Conservation (phyloP, 1,140 invertebrate species). For the Dendroctonus ponderosae region DNA sequence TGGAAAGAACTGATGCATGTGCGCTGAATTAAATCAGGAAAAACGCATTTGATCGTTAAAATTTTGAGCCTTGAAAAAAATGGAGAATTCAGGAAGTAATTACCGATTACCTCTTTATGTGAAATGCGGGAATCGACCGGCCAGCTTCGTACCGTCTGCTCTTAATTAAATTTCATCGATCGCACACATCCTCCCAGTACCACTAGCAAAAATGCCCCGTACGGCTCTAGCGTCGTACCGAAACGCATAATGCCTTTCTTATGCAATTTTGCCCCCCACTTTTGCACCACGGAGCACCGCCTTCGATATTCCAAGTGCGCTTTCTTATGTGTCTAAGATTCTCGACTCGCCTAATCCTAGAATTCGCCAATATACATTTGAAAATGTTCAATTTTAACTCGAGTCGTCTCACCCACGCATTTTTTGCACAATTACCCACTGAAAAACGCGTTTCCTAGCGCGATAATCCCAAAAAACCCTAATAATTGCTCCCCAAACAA, state of each 20-base stretch:
- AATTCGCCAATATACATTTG: slow-evolving; percentile 34
- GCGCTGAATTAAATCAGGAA: neutral
- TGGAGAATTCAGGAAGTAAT: slow-evolving; percentile 3
- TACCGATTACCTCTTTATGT: neutral
- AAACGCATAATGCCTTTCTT: slow-evolving; percentile 36
- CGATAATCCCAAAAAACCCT: neutral
- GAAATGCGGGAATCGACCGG: slow-evolving; percentile 8
- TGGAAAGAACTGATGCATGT: no score
- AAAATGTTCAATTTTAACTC: slow-evolving; percentile 36
- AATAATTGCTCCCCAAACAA: neutral
- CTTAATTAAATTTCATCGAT: slow-evolving; percentile 23
- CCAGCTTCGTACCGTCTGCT: slow-evolving; percentile 10
- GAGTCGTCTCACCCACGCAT: slow-evolving; percentile 22
- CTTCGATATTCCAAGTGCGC: slow-evolving; percentile 31
- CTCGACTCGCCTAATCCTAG: slow-evolving; percentile 26
- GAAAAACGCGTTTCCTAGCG: slow-evolving; percentile 9
- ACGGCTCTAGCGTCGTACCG: slow-evolving; percentile 30
- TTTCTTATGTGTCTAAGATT: slow-evolving; percentile 33
- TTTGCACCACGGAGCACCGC: slow-evolving; percentile 13
- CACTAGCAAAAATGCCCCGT: slow-evolving; percentile 13
- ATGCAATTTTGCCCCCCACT: slow-evolving; percentile 29
- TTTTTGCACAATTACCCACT: slow-evolving; percentile 11
- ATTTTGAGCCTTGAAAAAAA: neutral
- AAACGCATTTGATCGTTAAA: neutral
- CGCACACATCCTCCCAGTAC: slow-evolving; percentile 17